Evolutionary conservation across 2,888 invertebrate genomes (phyloP).

Genomic region (Scrobipalpa atriplicella): DNA sequence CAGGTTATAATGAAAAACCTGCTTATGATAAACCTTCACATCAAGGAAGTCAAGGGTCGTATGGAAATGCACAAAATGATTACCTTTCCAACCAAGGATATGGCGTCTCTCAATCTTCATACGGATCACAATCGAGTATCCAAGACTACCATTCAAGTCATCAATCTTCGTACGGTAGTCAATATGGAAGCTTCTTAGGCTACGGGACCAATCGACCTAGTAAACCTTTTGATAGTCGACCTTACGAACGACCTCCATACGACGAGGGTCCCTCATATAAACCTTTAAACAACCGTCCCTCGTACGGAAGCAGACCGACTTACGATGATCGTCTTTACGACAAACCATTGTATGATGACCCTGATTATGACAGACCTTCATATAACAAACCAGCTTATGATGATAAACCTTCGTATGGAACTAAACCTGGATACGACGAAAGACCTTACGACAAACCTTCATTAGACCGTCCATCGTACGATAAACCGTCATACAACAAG

Average conservation of each 20-base stretch:
- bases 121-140: constrained; percentile 12
- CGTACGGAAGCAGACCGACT: background rate
- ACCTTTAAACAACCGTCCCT: background rate
- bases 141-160: constrained; percentile 28
- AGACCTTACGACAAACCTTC: constrained; percentile 29
- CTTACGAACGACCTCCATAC: background rate
- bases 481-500: constrained; percentile 16
- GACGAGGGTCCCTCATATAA: constrained; percentile 5
- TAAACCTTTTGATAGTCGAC: background rate
- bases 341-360: background rate
- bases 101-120: constrained; percentile 13
- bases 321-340: background rate
- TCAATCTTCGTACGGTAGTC: constrained; percentile 36
- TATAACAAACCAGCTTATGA: constrained; percentile 32
- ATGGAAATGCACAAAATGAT: background rate
- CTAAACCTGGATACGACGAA: constrained; percentile 1
- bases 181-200: constrained; percentile 37
- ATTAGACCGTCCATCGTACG: constrained; percentile 33
- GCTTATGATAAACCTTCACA: background rate
- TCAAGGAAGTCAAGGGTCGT: constrained; percentile 28
- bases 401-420: constrained; percentile 30
- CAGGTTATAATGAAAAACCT: constrained; percentile 32
- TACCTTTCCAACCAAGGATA: constrained; percentile 8
- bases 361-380: constrained; percentile 4
- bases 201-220: constrained; percentile 25